Percentiles rank a stretch among this genome's conserved stretches.
Evolutionary conservation across 2,888 invertebrate species (phyloP).

Genomic region (Ophion obscuratus): DNA sequence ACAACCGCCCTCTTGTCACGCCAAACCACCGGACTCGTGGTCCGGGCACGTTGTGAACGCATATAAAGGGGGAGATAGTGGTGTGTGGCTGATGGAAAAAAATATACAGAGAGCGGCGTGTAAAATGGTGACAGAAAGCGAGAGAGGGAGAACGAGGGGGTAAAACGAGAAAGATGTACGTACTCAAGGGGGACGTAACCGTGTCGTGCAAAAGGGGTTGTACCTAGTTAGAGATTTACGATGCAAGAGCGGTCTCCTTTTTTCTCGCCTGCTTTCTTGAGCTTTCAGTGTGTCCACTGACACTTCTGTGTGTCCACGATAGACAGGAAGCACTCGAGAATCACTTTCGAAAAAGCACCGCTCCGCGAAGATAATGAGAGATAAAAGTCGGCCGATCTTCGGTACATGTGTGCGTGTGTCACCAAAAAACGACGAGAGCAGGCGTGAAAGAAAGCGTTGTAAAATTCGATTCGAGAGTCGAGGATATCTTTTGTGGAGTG

Average conservation of each 20-base stretch:
- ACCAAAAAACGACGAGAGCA: conserved; percentile 9
- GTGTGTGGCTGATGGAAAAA: conserved; percentile 5
- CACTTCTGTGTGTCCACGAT: conserved; percentile 2
- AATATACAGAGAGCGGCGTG: conserved; percentile 1
- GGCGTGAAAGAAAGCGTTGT: conserved; percentile 29
- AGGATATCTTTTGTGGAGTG: conserved; percentile 19
- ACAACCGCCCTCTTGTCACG: conserved; percentile 30
- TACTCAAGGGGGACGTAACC: conserved; percentile 37
- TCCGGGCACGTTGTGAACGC: conserved; percentile 51
- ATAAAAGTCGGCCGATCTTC: conserved; percentile 52
- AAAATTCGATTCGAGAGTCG: conserved; percentile 1
- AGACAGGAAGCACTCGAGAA: conserved; percentile 44
- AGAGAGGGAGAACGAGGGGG: conserved; percentile 18
- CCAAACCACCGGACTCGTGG: conserved; percentile 47
- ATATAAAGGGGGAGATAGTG: conserved; percentile 3
- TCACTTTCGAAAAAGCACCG: conserved; percentile 34
- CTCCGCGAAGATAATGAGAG: conserved; percentile 55
- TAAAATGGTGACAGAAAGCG: conserved; percentile 29
- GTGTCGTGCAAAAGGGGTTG: conserved; percentile 61
- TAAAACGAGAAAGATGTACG: conserved; percentile 30
- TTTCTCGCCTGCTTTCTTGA: not conserved
- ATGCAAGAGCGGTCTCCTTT: conserved; percentile 4
- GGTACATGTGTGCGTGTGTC: not conserved
- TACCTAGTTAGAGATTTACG: conserved; percentile 58
- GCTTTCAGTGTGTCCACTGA: conserved; percentile 4